Base-by-base conservation (phyloP, 2,888 invertebrate genomes). In the Cetonia aurata region DNA sequence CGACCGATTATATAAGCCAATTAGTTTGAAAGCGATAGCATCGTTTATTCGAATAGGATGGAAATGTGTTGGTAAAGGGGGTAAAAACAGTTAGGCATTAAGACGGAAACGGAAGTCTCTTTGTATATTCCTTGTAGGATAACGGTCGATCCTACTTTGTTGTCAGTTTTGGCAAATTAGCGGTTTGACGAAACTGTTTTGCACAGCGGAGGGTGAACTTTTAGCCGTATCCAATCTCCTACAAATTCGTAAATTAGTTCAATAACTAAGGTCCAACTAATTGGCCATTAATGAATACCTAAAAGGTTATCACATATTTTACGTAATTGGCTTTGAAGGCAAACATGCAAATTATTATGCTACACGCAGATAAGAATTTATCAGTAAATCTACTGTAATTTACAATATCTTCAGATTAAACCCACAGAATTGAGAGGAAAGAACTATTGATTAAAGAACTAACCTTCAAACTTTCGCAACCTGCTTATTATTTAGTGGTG, bases 1-100 rank as follows among this genome's bases (percentile, higher is more conserved):
- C 68, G 57, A 37, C 44, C 55, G 68, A 68, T 68, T 68, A 50
- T 57, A 57, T 68, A 68, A 68, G 68, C 68, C 68, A 68, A 68
- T 68, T 68, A 68, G 68, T 68, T 68, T 57, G 19, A 57, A 56
- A 68, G 57, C 56, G 68, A 68, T 68, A 68, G 48, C 68, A 57
- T 57, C 68, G 41, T 57, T 68, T 48, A 50, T 37, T 50, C 50
- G 50, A 50, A 65, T 50, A 17, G 50, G 50, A 17, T 37, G 50
- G 62, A 65, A 65, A 52, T 52, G 42, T 52, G 50, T 65, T 50
- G 41, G 62, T 41, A 25, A 46, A 25, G 25, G 50, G 62, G 41
- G 50, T 65, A 65, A 65, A 65, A 65, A 65, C 50, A 33, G 62
- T 50, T 15, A n/a, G 62, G 50, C 52, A 50, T 65, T 50, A 65